These are phyloP conservation scores for Pedionomus torquatus DNA, from an alignment of 2,113 vertebrate species.

Conservation along the genomic window DNA sequence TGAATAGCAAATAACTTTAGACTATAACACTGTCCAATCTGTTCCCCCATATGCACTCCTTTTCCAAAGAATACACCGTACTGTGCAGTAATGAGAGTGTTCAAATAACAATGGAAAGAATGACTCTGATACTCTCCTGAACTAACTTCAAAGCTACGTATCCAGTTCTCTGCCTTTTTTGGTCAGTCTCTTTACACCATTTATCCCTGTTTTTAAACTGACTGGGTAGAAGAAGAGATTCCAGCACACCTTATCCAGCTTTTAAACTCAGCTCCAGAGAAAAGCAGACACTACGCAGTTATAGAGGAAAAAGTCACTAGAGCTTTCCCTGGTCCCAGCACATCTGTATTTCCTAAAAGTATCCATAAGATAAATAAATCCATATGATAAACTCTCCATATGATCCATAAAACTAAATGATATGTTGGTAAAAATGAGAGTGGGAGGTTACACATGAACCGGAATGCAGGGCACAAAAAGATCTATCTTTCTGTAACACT, in stretches of 20 bases:
- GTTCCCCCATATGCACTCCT: conserved; percentile 15
- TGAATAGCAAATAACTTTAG: conserved; percentile 43
- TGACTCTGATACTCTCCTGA: conserved; percentile 36
- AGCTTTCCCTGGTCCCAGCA: not conserved
- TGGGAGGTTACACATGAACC: not conserved
- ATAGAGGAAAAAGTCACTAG: not conserved
- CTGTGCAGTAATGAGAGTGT: conserved; percentile 7
- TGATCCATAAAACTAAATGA: not conserved
- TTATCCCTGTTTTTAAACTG: conserved; percentile 45
- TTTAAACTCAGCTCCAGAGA: not conserved
- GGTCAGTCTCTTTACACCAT: conserved; percentile 31
- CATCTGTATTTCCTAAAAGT: not conserved
- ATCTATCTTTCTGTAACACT: not conserved
- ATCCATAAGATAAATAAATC: not conserved
- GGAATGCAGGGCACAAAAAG: not conserved
- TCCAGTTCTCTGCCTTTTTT: conserved; percentile 65
- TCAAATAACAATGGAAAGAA: conserved; percentile 69
- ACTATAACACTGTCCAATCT: conserved; percentile 42
- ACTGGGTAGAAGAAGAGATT: not conserved
- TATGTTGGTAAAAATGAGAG: not conserved
- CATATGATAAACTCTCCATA: too few relatives aligned
- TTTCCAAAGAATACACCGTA: conserved; percentile 65
- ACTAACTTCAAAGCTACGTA: conserved; percentile 17
- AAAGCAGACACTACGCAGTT: not conserved
- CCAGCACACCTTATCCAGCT: conserved; percentile 18